Percentiles rank a stretch among this genome's conserved stretches.
Evolutionary conservation across 1,140 invertebrate genomes (phyloP).

Genomic region (Agrypnia vestita): DNA sequence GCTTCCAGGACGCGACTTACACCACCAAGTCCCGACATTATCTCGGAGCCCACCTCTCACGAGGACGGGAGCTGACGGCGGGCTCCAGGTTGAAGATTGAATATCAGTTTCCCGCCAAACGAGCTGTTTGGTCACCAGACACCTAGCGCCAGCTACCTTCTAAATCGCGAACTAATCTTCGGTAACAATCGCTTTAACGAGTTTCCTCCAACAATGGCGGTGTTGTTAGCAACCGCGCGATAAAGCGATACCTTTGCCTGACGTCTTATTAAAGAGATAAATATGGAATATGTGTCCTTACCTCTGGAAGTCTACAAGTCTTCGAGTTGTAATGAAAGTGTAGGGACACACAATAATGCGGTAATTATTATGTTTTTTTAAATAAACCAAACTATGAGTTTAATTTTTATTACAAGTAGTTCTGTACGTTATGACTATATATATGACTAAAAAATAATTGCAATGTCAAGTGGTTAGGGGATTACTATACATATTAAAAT

Average conservation of each 20-base stretch:
- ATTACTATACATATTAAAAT: no score
- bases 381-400: no score
- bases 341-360: not conserved
- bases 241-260: constrained; percentile 18
- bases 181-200: constrained; percentile 44
- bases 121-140: constrained; percentile 22
- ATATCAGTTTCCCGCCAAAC: constrained; percentile 18
- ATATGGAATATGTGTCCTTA: constrained; percentile 21
- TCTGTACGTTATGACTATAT: no score
- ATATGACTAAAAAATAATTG: no score
- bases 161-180: constrained; percentile 39
- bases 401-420: no score
- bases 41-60: no score
- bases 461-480: no score
- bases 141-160: constrained; percentile 30
- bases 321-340: not conserved
- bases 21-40: no score
- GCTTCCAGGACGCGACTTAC: no score
- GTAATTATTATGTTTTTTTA: no score
- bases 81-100: no score
- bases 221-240: constrained; percentile 1
- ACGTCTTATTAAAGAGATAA: constrained; percentile 26
- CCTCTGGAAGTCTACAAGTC: not conserved
- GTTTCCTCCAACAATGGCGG: constrained; percentile 20
- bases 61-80: no score